Base-by-base conservation (phyloP, 2,797 vertebrate species). In the Carduelis carduelis region DNA sequence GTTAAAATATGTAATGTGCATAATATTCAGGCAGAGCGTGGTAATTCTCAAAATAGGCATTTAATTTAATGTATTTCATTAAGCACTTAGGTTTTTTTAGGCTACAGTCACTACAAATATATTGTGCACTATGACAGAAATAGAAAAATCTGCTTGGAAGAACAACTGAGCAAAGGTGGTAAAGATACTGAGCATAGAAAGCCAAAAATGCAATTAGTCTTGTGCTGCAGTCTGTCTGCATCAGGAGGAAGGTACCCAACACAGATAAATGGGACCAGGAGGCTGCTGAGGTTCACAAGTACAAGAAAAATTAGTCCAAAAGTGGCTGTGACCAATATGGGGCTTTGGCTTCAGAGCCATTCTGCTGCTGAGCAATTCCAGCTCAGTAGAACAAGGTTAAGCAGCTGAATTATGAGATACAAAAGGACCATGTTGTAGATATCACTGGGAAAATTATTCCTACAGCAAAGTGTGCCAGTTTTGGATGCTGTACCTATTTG, bases 41-140 rank as follows among this genome's bases (percentile, higher is more conserved):
- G 19, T 78, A 90, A 90, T 71, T 83, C 79, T 92, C 79, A 81
- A 86, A 92, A 83, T 77, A 43, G 34, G 17, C 63, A 32, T 70
- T 78, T 63, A 78, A 70, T 70, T 78, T 87, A 87, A 56, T 49
- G 35, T 35, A 63, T 78, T 94, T 87, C 93, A 94, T 96, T 91
- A 92, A 94, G 41, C 72, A 66, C 32, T 70, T 84, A 53, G 59
- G 37, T 60, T 94, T 94, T 94, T 94, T 94, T 56, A 77, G 64
- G 64, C 60, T 64, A 12, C 37, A 59, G 32, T 55, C 53, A 11
- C 86, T 81, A 71, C 83, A 89, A 95, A 96, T 96, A 83, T 22
- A 61, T 27, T 74, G 24, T 57, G 43, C 26, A 22, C 59, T 81
- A 19, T 18, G 71, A 60, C 55, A 80, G 77, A 89, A 80, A 55